Conservation (phyloP, 2,888 invertebrate genomes). For the Melieria crassipennis region DNA sequence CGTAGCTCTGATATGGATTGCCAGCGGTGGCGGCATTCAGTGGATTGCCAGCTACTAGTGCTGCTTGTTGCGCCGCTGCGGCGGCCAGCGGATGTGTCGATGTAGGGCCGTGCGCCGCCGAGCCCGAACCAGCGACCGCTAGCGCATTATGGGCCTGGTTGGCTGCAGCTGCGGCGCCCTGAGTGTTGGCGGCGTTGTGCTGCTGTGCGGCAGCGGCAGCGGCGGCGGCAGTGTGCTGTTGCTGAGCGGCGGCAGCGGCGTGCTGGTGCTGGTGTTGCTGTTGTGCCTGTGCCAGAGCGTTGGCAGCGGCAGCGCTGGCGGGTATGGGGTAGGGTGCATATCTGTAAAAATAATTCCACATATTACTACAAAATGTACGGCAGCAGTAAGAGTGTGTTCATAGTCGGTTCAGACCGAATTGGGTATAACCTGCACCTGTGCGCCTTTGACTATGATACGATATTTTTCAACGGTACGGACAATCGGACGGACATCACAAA, state of each 20-base stretch:
- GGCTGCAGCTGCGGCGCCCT: constrained; percentile 45
- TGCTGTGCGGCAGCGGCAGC: constrained; percentile 54
- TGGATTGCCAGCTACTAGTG: constrained; percentile 70
- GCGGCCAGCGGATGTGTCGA: constrained; percentile 67
- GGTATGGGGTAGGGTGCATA: constrained; percentile 74
- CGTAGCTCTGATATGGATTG: constrained; percentile 80
- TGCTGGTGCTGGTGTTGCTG: constrained; percentile 49
- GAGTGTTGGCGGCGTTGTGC: constrained; percentile 60
- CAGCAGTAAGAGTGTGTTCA: too few relatives aligned
- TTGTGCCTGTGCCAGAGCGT: constrained; percentile 66
- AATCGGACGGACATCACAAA: neutral
- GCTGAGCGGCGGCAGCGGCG: constrained; percentile 54
- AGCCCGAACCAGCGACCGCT: constrained; percentile 52
- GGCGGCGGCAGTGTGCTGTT: constrained; percentile 61
- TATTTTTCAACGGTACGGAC: too few relatives aligned
- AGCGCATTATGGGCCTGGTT: constrained; percentile 51
- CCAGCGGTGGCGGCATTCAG: constrained; percentile 74
- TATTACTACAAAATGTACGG: neutral
- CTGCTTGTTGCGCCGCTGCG: constrained; percentile 67
- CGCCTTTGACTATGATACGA: too few relatives aligned
- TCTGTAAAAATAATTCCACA: constrained; percentile 57
- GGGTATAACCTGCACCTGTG: too few relatives aligned
- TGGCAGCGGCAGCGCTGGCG: constrained; percentile 67
- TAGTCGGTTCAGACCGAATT: too few relatives aligned
- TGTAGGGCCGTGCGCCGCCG: constrained; percentile 50